Conservation (phyloP, 2,888 invertebrate genomes). For the Cheilosia grossa region DNA sequence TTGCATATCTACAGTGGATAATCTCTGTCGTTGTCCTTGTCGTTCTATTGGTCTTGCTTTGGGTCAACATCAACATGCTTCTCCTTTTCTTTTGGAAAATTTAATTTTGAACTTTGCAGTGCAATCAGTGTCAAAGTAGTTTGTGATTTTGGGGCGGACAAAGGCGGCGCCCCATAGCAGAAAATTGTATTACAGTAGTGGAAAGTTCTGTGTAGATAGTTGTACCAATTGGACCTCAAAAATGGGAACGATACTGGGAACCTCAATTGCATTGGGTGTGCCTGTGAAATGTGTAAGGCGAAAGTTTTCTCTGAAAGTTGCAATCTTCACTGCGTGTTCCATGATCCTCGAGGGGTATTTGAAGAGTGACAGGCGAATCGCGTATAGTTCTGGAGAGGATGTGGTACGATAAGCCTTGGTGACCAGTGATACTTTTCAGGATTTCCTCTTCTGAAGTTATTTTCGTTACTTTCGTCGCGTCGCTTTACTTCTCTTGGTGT, state of each 20-base stretch:
- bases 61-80: background rate
- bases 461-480: background rate
- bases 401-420: conserved; percentile 26
- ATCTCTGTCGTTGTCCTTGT: conserved; percentile 37
- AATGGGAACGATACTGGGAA: conserved; percentile 6
- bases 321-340: conserved; percentile 3
- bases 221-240: conserved; percentile 36
- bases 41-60: background rate
- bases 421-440: conserved; percentile 22
- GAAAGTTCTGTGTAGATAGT: conserved; percentile 28
- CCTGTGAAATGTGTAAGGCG: conserved; percentile 12
- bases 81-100: conserved; percentile 21
- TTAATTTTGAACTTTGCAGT: conserved; percentile 67
- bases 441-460: conserved; percentile 15
- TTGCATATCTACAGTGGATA: conserved; percentile 41
- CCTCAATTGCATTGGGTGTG: conserved; percentile 25
- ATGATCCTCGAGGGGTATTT: conserved; percentile 3
- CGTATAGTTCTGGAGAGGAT: conserved; percentile 32
- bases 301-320: conserved; percentile 33
- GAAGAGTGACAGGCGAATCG: conserved; percentile 4
- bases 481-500: conserved; percentile 11
- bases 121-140: conserved; percentile 67
- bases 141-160: conserved; percentile 50
- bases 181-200: conserved; percentile 43
- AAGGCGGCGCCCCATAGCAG: conserved; percentile 16